Evolutionary conservation across 2,797 vertebrate species (phyloP).

Genomic region (Gastrophryne carolinensis): DNA sequence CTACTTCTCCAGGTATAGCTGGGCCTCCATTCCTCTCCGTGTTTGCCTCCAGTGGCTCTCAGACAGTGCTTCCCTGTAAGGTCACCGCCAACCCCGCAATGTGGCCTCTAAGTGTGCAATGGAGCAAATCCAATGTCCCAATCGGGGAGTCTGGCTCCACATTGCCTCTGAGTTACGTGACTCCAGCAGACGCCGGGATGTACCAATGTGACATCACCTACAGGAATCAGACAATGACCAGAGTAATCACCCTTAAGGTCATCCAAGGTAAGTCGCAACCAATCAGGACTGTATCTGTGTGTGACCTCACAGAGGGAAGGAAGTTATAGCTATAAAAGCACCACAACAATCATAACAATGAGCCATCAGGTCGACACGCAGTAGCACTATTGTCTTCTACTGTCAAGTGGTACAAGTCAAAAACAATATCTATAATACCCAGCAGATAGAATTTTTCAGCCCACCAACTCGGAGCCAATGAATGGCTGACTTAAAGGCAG

Average conservation of each 20-base stretch:
- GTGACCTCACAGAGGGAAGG: too few species aligned
- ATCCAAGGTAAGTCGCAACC: slow-evolving; percentile 47
- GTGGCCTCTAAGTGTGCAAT: not conserved
- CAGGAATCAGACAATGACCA: not conserved
- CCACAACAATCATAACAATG: too few species aligned
- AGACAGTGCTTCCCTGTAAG: slow-evolving; percentile 11
- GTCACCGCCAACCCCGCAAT: not conserved
- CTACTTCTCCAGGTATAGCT: not conserved
- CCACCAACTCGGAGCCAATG: too few species aligned
- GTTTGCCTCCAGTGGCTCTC: slow-evolving; percentile 1
- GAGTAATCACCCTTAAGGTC: not conserved
- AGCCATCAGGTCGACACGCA: too few species aligned
- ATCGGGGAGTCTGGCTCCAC: not conserved
- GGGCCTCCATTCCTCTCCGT: not conserved
- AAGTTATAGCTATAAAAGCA: too few species aligned
- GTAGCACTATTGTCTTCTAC: too few species aligned
- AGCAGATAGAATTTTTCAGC: too few species aligned
- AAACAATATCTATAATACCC: too few species aligned
- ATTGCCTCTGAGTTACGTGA: not conserved
- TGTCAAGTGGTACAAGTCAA: too few species aligned
- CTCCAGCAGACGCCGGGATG: not conserved
- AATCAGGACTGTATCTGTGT: too few species aligned
- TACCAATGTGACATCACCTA: slow-evolving; percentile 31
- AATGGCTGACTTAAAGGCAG: too few species aligned
- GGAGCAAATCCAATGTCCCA: not conserved